These are phyloP conservation scores for Neoarius graeffei DNA, from an alignment of 2,113 vertebrate species.

Conservation along the genomic window DNA sequence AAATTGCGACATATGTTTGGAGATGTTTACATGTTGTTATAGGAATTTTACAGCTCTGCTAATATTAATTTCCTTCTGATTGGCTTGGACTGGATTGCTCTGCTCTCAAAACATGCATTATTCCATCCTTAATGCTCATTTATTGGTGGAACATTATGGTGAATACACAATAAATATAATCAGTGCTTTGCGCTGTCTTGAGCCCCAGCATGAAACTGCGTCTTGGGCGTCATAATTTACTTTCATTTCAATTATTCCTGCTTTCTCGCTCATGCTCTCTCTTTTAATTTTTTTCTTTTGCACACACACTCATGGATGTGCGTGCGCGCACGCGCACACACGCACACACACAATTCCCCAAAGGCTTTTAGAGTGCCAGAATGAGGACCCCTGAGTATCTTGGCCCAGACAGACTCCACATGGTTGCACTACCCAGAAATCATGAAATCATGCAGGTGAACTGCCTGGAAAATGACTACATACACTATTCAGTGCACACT, in stretches of 20 bases:
- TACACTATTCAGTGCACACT: slow-evolving; percentile 7
- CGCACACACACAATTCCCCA: slow-evolving; percentile 24
- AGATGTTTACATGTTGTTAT: neutral
- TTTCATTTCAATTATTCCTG: slow-evolving; percentile 22
- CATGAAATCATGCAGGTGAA: slow-evolving; percentile 26
- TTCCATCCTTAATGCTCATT: slow-evolving; percentile 6
- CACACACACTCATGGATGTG: neutral
- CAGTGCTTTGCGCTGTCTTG: neutral
- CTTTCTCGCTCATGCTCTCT: slow-evolving; percentile 16
- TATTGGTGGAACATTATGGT: slow-evolving; percentile 4
- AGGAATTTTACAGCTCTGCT: neutral
- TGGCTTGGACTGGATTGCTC: neutral
- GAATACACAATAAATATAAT: slow-evolving; percentile 12
- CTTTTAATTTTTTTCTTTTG: neutral
- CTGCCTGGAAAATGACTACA: slow-evolving; percentile 26
- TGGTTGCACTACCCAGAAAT: slow-evolving; percentile 9
- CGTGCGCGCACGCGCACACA: slow-evolving; percentile 13
- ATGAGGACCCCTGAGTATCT: slow-evolving; percentile 27
- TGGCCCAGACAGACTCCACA: slow-evolving; percentile 45
- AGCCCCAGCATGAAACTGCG: slow-evolving; percentile 5
- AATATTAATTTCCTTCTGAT: neutral
- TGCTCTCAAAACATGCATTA: neutral
- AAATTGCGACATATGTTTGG: neutral
- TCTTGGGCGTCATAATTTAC: neutral
- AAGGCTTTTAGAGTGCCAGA: slow-evolving; percentile 24